A percentile compares a stretch with the other conserved stretches of the same genome.
phyloP scores from a whole-genome alignment of 2,113 vertebrate genomes.

The Gorilla gorilla region DNA sequence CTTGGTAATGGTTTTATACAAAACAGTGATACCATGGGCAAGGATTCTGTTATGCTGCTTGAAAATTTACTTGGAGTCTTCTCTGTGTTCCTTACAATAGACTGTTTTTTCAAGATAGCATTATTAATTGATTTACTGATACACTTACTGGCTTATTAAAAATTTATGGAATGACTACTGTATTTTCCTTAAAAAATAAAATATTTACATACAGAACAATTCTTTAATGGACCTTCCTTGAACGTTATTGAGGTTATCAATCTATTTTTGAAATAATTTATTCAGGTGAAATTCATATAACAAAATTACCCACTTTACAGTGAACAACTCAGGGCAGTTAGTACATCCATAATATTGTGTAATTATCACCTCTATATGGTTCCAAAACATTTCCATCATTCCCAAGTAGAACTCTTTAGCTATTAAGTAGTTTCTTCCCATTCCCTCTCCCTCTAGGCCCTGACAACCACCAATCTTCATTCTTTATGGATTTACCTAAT shows the following conservation, averaged over 20 bases:
- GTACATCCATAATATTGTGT: not conserved
- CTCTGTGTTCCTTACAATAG: slow-evolving; percentile 32
- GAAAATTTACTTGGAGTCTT: slow-evolving; percentile 10
- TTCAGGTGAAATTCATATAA: not conserved
- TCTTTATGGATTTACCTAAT: not conserved
- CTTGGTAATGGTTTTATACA: slow-evolving; percentile 54
- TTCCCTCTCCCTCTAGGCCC: too few relatives aligned
- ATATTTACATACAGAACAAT: not conserved
- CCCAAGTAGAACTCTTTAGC: not conserved
- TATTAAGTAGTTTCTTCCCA: not conserved
- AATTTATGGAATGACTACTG: not conserved
- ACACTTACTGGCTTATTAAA: not conserved
- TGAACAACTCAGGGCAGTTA: not conserved
- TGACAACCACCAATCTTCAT: not conserved
- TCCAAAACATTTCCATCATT: not conserved
- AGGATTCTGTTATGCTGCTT: slow-evolving; percentile 20
- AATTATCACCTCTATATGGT: not conserved
- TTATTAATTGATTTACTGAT: slow-evolving; percentile 45
- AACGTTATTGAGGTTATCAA: not conserved
- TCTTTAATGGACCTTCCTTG: not conserved
- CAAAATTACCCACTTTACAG: not conserved
- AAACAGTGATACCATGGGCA: slow-evolving; percentile 60
- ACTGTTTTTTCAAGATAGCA: slow-evolving; percentile 41
- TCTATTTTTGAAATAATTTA: slow-evolving; percentile 15
- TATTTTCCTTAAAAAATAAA: not conserved